Base-by-base conservation (phyloP, 2,888 invertebrate species). In the Xestia c-nigrum region DNA sequence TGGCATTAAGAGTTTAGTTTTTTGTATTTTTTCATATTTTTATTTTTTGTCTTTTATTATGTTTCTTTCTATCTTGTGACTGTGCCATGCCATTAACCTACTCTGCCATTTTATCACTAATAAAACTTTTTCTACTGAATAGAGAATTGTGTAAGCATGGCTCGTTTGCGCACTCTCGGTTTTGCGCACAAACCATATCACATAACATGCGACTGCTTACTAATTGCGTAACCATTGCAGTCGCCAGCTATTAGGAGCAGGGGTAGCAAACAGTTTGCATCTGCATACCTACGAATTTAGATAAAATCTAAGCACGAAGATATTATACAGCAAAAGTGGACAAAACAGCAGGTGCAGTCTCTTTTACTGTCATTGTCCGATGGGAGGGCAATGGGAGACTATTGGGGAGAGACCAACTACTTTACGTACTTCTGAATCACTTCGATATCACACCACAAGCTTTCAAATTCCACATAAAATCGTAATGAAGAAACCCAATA, bases 161-260 rank as follows among this genome's bases (percentile, higher is more conserved):
- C 52, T 69, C 57, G 43, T 69, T 78, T 74, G 64, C 69, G 24
- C 76, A 14, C 50, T n/a, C 64, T 57, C 38, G n/a, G 50, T 68
- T 52, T 50, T 7, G 43, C 52, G 19, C 16, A 40, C 85, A 47
- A 46, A 63, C 81, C 55, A 63, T 57, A 81, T 69, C 43, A 75
- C 83, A 85, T 78, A 81, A 55, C 70, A 57, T 76, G 76, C 81
- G 74, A 81, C 74, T 81, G 74, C 81, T 68, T 72, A 63, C 79
- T 87, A 85, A 86, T 87, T 84, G 79, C 88, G 69, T 80, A 82
- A 82, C 64, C 82, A 87, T 86, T 87, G 76, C 84, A 79, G 67
- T 85, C 64, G 46, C 72, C 43, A 38, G 83, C 57, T 38, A 83
- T 66, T 50, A 71, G 59, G 68, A 16, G 10, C 72, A 77, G 76